Conservation (phyloP, 2,797 vertebrate genomes). For the Poecile montanus region DNA sequence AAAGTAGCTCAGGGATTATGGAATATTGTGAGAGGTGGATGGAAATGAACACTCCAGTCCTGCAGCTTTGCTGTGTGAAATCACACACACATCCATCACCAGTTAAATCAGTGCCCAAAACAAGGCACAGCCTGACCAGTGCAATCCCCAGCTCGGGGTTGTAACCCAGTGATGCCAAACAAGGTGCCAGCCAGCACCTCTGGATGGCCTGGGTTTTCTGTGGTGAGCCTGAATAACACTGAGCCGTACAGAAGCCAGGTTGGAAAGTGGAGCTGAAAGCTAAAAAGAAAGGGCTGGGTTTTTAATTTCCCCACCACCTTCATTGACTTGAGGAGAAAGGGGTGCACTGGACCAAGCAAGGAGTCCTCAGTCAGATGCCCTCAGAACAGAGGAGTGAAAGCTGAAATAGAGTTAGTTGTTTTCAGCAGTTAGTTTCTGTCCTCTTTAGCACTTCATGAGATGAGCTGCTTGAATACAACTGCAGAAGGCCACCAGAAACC, state of each 20-base stretch:
- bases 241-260: background rate
- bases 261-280: background rate
- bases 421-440: background rate
- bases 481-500: background rate
- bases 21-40: background rate
- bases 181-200: background rate
- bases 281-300: rapidly evolving
- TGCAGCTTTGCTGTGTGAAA: background rate
- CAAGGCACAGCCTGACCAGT: background rate
- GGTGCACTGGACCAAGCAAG: background rate
- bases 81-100: background rate
- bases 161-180: background rate
- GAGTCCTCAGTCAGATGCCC: background rate
- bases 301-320: background rate
- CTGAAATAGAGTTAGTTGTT: background rate
- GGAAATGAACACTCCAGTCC: background rate
- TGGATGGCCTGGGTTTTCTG: background rate
- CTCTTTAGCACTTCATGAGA: background rate
- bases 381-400: background rate
- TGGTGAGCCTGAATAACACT: background rate
- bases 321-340: background rate
- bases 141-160: background rate
- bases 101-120: background rate
- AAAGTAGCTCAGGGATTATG: conserved; percentile 33
- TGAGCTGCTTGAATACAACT: background rate